phyloP scores from a whole-genome alignment of 2,797 vertebrate genomes.

The Otolemur crassicaudatus region DNA sequence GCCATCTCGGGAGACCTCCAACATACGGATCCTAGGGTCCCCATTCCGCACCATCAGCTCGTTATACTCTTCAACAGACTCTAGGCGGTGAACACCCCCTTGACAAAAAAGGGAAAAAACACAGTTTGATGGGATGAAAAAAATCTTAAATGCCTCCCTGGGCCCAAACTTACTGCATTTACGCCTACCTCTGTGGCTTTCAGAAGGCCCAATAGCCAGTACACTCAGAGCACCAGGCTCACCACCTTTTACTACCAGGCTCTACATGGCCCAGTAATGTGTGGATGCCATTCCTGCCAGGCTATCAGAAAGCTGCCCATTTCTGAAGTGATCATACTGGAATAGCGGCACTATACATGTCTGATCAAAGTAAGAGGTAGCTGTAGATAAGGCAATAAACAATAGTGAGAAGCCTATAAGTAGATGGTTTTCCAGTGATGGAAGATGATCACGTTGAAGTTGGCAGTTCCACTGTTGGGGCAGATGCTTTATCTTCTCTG shows the following conservation, averaged over 20 bases:
- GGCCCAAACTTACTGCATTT: not conserved
- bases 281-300: not conserved
- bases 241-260: not conserved
- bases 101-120: not conserved
- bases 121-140: not conserved
- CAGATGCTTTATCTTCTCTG: not conserved
- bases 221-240: not conserved
- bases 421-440: not conserved
- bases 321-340: not conserved
- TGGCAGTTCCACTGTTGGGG: not conserved
- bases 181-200: rapidly evolving
- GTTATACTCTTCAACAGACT: slow-evolving; percentile 97
- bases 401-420: not conserved
- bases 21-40: slow-evolving; percentile 86
- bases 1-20: slow-evolving; percentile 89
- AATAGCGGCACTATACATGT: not conserved
- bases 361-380: not conserved
- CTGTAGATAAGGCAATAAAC: not conserved
- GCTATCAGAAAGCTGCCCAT: not conserved
- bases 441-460: no score
- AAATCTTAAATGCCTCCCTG: not conserved
- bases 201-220: not conserved
- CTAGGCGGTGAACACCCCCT: slow-evolving; percentile 93
- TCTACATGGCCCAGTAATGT: not conserved
- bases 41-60: slow-evolving; percentile 94